A percentile compares a stretch with the other conserved stretches of the same genome.
These are phyloP conservation scores for Illadopsis cleaveri DNA, from an alignment of 2,113 vertebrate genomes.

Conservation along the genomic window DNA sequence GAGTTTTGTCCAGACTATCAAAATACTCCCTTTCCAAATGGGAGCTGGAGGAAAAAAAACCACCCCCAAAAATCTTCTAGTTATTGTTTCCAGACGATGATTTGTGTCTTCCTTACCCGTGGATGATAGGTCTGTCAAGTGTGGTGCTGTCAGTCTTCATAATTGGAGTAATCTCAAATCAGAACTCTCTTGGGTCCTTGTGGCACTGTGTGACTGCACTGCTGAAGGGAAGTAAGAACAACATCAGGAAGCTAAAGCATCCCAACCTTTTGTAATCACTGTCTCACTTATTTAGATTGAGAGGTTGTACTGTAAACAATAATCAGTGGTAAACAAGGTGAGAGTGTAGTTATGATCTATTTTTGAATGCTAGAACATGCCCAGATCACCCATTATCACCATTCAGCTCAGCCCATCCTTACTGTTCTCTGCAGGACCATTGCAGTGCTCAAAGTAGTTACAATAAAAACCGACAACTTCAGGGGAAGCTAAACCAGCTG, in stretches of 20 bases:
- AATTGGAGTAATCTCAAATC: not conserved
- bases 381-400: not conserved
- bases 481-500: not conserved
- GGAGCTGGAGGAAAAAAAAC: not conserved
- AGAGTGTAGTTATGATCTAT: not conserved
- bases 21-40: not conserved
- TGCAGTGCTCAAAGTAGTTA: not conserved
- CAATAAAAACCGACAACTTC: not conserved
- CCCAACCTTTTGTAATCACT: not conserved
- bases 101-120: not conserved
- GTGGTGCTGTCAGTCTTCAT: not conserved
- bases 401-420: not conserved
- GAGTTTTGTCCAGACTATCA: not conserved
- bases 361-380: not conserved
- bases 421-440: not conserved
- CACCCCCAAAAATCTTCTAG: not conserved
- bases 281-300: not conserved
- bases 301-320: not conserved
- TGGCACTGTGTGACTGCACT: not conserved
- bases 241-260: not conserved
- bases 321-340: not conserved
- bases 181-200: not conserved
- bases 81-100: not conserved
- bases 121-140: not conserved
- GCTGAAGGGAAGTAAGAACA: not conserved